Conservation (phyloP, 2,113 vertebrate species). For the Psilopogon haemacephalus region DNA sequence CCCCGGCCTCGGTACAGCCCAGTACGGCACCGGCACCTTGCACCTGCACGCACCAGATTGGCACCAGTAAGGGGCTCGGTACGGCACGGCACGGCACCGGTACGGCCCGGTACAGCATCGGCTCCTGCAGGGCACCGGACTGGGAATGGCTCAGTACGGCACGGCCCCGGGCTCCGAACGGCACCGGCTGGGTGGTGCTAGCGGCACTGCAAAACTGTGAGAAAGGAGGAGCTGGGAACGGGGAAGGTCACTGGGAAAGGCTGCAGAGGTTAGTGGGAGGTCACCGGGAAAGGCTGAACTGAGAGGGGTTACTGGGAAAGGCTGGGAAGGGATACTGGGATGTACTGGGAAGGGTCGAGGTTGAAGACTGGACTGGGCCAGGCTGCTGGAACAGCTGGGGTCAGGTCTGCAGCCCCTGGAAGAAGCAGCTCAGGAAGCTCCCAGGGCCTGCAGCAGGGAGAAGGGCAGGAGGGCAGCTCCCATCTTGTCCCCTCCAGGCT, state of each 20-base stretch:
- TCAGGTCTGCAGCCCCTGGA: background rate
- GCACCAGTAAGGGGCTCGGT: background rate
- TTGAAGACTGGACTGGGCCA: background rate
- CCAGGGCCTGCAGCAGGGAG: background rate
- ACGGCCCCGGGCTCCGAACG: background rate
- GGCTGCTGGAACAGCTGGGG: background rate
- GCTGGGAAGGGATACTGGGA: background rate
- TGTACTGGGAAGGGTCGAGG: background rate
- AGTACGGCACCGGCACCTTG: background rate
- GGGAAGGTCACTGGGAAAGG: background rate
- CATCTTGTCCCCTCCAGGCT: fast-evolving
- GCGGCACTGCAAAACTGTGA: background rate
- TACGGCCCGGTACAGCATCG: too few species aligned
- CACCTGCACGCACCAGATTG: background rate
- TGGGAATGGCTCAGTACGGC: background rate
- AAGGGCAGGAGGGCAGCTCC: background rate
- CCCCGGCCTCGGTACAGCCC: background rate
- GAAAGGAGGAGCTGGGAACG: background rate
- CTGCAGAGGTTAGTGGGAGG: background rate
- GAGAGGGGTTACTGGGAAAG: background rate
- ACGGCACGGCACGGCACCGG: background rate
- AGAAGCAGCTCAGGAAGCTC: background rate
- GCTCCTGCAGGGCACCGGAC: background rate
- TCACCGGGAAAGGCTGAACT: background rate
- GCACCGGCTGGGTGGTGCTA: background rate